Conservation (phyloP, 2,113 vertebrate genomes). For the Carassius gibelio region DNA sequence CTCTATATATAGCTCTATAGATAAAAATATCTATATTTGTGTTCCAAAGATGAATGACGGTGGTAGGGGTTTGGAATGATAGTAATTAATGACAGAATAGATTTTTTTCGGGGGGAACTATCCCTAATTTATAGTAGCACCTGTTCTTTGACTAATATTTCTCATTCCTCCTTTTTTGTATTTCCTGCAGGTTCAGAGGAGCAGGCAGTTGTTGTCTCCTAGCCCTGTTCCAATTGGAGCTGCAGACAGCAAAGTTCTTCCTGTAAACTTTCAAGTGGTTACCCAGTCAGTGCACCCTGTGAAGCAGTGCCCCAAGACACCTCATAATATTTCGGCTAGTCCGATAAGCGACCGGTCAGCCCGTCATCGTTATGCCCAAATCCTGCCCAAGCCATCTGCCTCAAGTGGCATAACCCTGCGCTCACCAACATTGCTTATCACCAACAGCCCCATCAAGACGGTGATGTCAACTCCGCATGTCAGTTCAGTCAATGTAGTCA, state of each 20-base stretch:
- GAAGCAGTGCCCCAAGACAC: slow-evolving; percentile 88
- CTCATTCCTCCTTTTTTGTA: slow-evolving; percentile 27
- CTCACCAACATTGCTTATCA: slow-evolving; percentile 92
- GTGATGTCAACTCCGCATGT: slow-evolving; percentile 90
- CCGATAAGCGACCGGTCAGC: slow-evolving; percentile 87
- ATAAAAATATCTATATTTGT: too few species aligned
- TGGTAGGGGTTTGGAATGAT: too few species aligned
- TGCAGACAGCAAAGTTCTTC: slow-evolving; percentile 89
- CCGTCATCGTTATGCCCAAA: slow-evolving; percentile 93
- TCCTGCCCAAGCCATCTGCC: slow-evolving; percentile 91
- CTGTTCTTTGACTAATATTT: not conserved
- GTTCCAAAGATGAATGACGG: too few species aligned
- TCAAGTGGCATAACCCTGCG: slow-evolving; percentile 86
- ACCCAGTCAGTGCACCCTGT: slow-evolving; percentile 90
- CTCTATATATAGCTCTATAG: too few species aligned
- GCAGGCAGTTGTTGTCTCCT: slow-evolving; percentile 86
- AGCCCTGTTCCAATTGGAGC: slow-evolving; percentile 85
- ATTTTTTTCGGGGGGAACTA: too few species aligned
- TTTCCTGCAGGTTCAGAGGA: slow-evolving; percentile 83
- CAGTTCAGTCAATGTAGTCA: slow-evolving; percentile 90
- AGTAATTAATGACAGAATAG: too few species aligned
- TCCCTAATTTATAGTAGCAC: not conserved
- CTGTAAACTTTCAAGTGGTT: slow-evolving; percentile 94
- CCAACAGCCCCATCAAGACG: slow-evolving; percentile 93
- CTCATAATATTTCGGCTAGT: slow-evolving; percentile 84